Percentiles rank a stretch among this genome's conserved stretches.
Conservation (phyloP, 1,140 invertebrate genomes). For the Procambarus virginalis region DNA sequence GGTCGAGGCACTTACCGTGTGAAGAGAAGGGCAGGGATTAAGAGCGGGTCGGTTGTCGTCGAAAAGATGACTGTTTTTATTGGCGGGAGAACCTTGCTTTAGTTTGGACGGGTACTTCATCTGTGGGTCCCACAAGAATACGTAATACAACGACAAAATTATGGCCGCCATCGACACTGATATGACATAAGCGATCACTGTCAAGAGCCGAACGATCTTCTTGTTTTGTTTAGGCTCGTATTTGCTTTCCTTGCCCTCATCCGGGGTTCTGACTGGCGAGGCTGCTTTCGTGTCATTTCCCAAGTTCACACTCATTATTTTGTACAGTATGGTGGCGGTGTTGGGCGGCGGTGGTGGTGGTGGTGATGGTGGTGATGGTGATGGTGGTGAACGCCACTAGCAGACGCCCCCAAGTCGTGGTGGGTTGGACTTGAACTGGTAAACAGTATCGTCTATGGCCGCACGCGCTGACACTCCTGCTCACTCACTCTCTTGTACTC, state of each 20-base stretch:
- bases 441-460: constrained; percentile 61
- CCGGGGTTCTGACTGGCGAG: constrained; percentile 72
- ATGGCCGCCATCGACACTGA: constrained; percentile 97
- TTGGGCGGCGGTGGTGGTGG: constrained; percentile 8
- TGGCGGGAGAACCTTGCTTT: constrained; percentile 12
- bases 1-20: neutral
- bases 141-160: constrained; percentile 95
- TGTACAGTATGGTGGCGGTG: constrained; percentile 62
- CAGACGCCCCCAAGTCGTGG: neutral
- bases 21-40: constrained; percentile 14
- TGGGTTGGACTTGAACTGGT: neutral
- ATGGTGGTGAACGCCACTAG: constrained; percentile 1
- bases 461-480: constrained; percentile 28
- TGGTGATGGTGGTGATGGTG: neutral
- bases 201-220: constrained; percentile 91
- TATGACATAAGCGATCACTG: constrained; percentile 95
- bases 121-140: constrained; percentile 94
- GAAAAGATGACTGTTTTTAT: constrained; percentile 3
- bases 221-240: constrained; percentile 89
- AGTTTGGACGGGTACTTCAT: constrained; percentile 70
- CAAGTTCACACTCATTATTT: constrained; percentile 65
- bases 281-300: constrained; percentile 64
- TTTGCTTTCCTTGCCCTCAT: constrained; percentile 84
- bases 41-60: constrained; percentile 3
- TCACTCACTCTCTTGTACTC: constrained; percentile 17